Evolutionary conservation across 2,113 vertebrate species (phyloP).

Genomic region (Pachycephala philippinensis): DNA sequence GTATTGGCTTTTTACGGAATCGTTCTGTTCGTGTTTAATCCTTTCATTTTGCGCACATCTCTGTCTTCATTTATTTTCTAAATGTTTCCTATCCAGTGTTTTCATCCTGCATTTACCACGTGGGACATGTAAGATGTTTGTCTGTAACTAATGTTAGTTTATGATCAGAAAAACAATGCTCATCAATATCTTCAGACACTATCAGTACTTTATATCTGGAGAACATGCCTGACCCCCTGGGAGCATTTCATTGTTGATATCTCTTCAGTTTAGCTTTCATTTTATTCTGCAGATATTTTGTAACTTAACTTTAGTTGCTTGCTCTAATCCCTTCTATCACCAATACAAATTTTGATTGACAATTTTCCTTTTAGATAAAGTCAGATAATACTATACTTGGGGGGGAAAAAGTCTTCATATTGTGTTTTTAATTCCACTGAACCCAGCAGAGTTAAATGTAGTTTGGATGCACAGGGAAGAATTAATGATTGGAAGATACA

Average conservation of each 20-base stretch:
- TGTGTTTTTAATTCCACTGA: conserved; percentile 79
- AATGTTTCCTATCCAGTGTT: background rate
- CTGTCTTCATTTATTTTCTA: background rate
- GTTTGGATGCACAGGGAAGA: conserved; percentile 92
- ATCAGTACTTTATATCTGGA: background rate
- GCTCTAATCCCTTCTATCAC: conserved; percentile 46
- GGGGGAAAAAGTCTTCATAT: conserved; percentile 61
- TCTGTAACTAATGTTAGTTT: background rate
- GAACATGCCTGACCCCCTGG: background rate
- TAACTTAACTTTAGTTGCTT: background rate
- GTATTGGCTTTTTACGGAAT: background rate
- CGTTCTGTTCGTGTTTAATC: background rate
- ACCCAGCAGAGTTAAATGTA: conserved; percentile 84
- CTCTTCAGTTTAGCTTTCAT: conserved; percentile 12
- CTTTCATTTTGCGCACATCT: background rate
- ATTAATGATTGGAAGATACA: conserved; percentile 99
- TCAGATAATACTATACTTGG: conserved; percentile 69
- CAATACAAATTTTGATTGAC: conserved; percentile 59
- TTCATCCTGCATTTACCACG: background rate
- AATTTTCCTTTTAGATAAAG: conserved; percentile 69
- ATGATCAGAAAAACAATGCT: conserved; percentile 1
- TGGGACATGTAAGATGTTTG: background rate
- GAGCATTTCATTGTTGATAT: conserved; percentile 31
- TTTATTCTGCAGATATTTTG: conserved; percentile 39
- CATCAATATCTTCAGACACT: conserved; percentile 25